Conservation (phyloP, 2,113 vertebrate genomes). For the Falco punctatus region DNA sequence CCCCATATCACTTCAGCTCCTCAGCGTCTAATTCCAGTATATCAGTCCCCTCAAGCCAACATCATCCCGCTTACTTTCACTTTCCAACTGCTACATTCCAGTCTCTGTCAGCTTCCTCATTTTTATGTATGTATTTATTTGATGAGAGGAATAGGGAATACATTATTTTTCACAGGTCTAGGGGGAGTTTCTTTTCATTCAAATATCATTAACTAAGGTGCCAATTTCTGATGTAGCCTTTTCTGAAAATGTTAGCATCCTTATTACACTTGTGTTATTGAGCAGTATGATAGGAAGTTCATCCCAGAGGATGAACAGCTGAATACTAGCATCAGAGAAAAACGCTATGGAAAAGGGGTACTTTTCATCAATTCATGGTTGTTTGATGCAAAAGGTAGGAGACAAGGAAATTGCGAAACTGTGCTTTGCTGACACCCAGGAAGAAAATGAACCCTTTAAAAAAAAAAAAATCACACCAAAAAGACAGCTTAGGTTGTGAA, state of each 20-base stretch:
- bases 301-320: neutral
- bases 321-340: neutral
- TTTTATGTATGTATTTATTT: neutral
- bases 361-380: neutral
- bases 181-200: neutral
- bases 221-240: neutral
- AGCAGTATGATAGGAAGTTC: neutral
- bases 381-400: neutral
- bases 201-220: neutral
- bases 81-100: neutral
- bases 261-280: neutral
- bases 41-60: neutral
- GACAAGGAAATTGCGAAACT: neutral
- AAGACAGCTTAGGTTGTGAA: neutral
- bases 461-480: neutral
- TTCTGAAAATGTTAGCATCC: neutral
- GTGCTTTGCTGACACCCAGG: neutral
- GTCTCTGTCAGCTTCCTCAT: neutral
- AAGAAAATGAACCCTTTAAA: neutral
- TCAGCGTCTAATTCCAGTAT: neutral
- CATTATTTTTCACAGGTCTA: neutral
- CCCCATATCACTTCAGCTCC: neutral
- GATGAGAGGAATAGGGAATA: neutral
- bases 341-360: neutral
- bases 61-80: neutral